A percentile compares a stretch with the other conserved stretches of the same genome.
Evolutionary conservation across 2,113 vertebrate genomes (phyloP).

Genomic region (Cyprinodon brontotheroides): DNA sequence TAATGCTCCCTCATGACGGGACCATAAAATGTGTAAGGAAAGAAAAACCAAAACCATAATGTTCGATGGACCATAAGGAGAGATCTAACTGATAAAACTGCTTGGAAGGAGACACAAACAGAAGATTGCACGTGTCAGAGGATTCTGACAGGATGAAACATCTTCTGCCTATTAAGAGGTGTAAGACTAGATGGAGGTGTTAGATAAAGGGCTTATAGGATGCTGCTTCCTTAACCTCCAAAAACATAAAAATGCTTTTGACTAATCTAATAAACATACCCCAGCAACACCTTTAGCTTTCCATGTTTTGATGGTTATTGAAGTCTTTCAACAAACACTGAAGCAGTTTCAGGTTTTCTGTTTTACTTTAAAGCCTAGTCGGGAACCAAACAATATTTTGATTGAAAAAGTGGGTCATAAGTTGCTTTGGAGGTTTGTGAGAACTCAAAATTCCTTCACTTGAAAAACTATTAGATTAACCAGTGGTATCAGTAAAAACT

Average conservation of each 20-base stretch:
- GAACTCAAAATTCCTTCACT: background rate
- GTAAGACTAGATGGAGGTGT: conserved; percentile 17
- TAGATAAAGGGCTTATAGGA: conserved; percentile 17
- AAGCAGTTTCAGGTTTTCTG: background rate
- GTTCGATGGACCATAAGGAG: background rate
- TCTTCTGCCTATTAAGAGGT: conserved; percentile 8
- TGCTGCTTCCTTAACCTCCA: conserved; percentile 27
- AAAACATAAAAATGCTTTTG: conserved; percentile 24
- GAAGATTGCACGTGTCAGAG: background rate
- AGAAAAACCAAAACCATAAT: background rate
- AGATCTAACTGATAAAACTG: background rate
- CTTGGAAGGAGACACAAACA: conserved; percentile 1
- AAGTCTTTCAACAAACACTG: conserved; percentile 1
- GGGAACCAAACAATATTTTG: background rate
- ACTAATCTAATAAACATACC: conserved; percentile 17
- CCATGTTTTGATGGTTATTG: background rate
- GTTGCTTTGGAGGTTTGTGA: background rate
- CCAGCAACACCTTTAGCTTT: conserved; percentile 1
- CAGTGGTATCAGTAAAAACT: background rate
- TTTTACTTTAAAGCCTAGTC: background rate
- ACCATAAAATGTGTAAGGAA: background rate
- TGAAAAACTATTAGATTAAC: background rate
- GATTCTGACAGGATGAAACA: conserved; percentile 9
- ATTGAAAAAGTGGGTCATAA: background rate
- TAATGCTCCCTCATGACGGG: background rate